phyloP scores from a whole-genome alignment of 2,888 invertebrate genomes.

The Catonia carolina region DNA sequence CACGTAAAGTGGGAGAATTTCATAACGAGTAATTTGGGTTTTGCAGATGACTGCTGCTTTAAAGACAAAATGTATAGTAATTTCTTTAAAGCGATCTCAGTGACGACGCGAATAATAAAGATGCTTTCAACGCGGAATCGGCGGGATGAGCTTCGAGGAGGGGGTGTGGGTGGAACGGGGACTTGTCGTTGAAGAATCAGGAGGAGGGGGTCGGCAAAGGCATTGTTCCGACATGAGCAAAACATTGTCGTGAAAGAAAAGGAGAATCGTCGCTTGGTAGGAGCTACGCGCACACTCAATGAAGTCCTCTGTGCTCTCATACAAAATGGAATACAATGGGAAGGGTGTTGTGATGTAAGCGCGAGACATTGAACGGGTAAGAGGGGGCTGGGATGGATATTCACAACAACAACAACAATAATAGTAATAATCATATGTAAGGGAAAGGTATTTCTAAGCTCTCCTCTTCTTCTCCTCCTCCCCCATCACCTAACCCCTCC shows the following conservation, averaged over 20 bases:
- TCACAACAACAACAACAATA: constrained; percentile 3
- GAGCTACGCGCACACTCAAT: constrained; percentile 21
- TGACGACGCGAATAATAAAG: constrained; percentile 12
- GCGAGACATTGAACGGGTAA: neutral
- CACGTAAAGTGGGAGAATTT: constrained; percentile 1
- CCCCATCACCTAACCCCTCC: too few relatives aligned
- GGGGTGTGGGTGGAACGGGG: neutral
- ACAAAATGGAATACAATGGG: constrained; percentile 8
- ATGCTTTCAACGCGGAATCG: neutral
- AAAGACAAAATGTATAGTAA: constrained; percentile 17
- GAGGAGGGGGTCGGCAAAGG: constrained; percentile 4
- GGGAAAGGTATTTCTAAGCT: constrained; percentile 6
- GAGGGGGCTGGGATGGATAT: neutral
- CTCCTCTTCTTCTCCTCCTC: neutral
- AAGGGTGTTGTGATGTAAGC: neutral
- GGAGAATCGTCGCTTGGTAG: constrained; percentile 21
- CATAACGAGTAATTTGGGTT: constrained; percentile 20
- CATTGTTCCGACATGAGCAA: constrained; percentile 17
- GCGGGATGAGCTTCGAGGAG: neutral
- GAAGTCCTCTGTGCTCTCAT: constrained; percentile 7
- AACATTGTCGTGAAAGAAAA: constrained; percentile 25
- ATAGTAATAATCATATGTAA: constrained; percentile 11
- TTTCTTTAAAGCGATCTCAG: constrained; percentile 19
- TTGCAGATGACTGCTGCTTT: constrained; percentile 22
- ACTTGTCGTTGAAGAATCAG: neutral